phyloP scores from a whole-genome alignment of 2,888 invertebrate species.

The Ornithoptera priamus region DNA sequence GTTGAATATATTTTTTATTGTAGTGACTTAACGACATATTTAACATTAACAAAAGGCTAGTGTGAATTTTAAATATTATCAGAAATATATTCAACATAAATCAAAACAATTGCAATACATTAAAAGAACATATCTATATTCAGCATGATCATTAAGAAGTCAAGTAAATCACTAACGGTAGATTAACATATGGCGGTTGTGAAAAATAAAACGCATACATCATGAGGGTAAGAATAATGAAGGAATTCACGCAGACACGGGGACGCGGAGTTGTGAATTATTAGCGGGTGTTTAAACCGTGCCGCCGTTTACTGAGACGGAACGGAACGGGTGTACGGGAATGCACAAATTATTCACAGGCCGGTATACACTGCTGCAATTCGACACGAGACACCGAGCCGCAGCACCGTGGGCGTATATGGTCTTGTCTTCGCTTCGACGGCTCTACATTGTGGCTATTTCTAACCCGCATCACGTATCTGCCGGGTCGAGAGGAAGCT shows the following conservation, averaged over 20 bases:
- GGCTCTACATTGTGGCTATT: conserved; percentile 61
- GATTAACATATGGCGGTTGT: conserved; percentile 20
- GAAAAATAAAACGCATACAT: conserved; percentile 40
- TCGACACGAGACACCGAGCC: conserved; percentile 35
- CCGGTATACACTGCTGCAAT: conserved; percentile 17
- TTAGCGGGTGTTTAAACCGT: conserved; percentile 57
- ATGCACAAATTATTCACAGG: conserved; percentile 69
- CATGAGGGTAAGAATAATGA: conserved; percentile 60
- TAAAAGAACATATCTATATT: background rate
- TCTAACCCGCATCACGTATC: conserved; percentile 75
- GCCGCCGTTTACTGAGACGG: conserved; percentile 61
- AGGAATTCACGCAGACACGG: conserved; percentile 62
- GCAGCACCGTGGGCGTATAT: conserved; percentile 57
- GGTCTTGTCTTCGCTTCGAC: conserved; percentile 57
- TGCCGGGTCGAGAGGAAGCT: conserved; percentile 65
- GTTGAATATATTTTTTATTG: conserved; percentile 14
- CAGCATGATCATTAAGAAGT: conserved; percentile 9
- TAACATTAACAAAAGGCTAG: background rate
- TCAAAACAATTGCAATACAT: background rate
- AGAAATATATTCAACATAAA: background rate
- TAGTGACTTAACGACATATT: background rate
- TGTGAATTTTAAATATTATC: background rate
- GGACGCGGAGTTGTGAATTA: conserved; percentile 53
- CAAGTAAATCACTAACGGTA: conserved; percentile 24
- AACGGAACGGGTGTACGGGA: conserved; percentile 51